Conservation (phyloP, 2,113 vertebrate species). For the Hydrolagus affinis region DNA sequence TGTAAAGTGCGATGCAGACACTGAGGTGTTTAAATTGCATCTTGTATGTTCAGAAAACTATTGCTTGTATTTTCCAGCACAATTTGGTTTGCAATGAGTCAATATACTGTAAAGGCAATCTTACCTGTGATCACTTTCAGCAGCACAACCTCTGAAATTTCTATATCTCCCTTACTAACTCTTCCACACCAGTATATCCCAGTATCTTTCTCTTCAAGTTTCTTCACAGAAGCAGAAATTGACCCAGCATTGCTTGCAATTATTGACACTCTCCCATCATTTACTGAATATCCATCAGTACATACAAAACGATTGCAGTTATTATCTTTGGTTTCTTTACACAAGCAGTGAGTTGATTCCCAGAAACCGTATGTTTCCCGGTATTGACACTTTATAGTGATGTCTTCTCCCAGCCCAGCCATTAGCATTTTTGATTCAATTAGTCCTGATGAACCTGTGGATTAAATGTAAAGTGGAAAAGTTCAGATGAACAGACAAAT, state of each 20-base stretch:
- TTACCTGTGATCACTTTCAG: background rate
- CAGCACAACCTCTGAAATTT: background rate
- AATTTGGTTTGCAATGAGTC: too few relatives aligned
- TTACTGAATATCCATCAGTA: rapidly evolving
- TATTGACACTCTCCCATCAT: background rate
- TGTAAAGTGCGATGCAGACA: background rate
- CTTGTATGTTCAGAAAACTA: too few relatives aligned
- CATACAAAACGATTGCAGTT: background rate
- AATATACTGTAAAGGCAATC: background rate
- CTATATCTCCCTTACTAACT: rapidly evolving
- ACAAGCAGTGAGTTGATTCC: background rate
- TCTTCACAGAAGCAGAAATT: background rate
- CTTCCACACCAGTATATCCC: background rate
- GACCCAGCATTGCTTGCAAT: background rate
- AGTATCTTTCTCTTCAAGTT: background rate
- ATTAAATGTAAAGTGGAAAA: background rate
- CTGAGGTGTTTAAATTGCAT: too few relatives aligned
- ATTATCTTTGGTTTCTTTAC: background rate
- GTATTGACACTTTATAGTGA: background rate
- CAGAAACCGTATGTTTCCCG: background rate
- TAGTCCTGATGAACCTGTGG: background rate
- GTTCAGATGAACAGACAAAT: background rate
- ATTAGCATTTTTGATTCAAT: background rate
- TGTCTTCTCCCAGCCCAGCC: background rate
- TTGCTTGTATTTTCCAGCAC: too few relatives aligned